Percentiles rank a stretch among this genome's conserved stretches.
These are phyloP conservation scores for Panonychus citri DNA, from an alignment of 1,140 invertebrate species.

Conservation along the genomic window DNA sequence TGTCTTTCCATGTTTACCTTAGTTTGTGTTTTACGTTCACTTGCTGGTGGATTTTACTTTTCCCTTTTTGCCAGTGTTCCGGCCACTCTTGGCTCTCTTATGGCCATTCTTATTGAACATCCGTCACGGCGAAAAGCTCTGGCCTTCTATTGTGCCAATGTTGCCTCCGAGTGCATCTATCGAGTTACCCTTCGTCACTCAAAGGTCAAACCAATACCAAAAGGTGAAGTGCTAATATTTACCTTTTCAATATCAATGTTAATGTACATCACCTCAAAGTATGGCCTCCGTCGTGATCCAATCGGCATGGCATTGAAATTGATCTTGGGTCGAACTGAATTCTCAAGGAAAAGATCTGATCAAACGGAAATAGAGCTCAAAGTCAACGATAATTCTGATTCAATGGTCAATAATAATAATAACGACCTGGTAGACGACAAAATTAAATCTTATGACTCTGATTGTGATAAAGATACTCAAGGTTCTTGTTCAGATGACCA, in stretches of 20 bases:
- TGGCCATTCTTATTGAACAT: constrained; percentile 33
- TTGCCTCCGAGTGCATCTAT: constrained; percentile 24
- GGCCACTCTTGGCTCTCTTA: neutral
- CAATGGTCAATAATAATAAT: neutral
- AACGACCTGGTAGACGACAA: neutral
- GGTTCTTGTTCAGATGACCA: no score
- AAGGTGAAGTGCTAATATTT: constrained; percentile 6
- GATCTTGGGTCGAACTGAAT: constrained; percentile 1
- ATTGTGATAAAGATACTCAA: neutral
- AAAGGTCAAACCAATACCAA: neutral
- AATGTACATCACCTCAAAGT: neutral
- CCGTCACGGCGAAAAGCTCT: constrained; percentile 40
- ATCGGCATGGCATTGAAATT: constrained; percentile 8
- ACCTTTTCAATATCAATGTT: constrained; percentile 2
- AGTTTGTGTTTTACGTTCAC: neutral
- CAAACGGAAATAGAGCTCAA: neutral
- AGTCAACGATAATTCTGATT: neutral
- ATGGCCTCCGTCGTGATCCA: constrained; percentile 6
- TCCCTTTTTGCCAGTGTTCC: neutral
- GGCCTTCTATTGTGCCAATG: constrained; percentile 51
- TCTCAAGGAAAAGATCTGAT: neutral
- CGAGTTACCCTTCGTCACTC: neutral
- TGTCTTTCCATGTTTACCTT: neutral
- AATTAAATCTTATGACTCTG: neutral
- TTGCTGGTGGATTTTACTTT: constrained; percentile 3